These are phyloP conservation scores for Lerema accius DNA, from an alignment of 1,140 invertebrate genomes.

Conservation along the genomic window DNA sequence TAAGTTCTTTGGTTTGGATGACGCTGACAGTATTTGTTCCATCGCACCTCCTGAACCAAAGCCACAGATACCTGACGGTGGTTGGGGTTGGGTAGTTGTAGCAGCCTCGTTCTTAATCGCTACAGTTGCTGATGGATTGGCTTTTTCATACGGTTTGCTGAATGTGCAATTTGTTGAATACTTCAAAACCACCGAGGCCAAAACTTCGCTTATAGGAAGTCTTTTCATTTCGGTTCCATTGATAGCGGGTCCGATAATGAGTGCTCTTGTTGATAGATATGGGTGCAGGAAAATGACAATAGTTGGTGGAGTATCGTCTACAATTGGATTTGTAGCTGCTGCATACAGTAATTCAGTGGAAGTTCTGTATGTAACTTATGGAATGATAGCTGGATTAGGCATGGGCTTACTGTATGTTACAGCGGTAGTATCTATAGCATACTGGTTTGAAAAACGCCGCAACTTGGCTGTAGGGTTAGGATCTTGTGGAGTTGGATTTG, in stretches of 20 bases:
- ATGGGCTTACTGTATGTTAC: slow-evolving; percentile 94
- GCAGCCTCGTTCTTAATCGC: slow-evolving; percentile 92
- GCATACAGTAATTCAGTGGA: slow-evolving; percentile 88
- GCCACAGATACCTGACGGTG: slow-evolving; percentile 87
- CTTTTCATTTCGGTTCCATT: slow-evolving; percentile 95
- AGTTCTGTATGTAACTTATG: slow-evolving; percentile 92
- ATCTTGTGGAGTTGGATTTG: slow-evolving; percentile 94
- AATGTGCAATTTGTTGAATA: slow-evolving; percentile 92
- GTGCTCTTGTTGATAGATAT: slow-evolving; percentile 93
- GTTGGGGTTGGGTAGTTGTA: slow-evolving; percentile 96
- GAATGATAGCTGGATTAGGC: slow-evolving; percentile 92
- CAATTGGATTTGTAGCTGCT: slow-evolving; percentile 91
- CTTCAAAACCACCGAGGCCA: slow-evolving; percentile 90
- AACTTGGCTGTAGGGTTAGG: slow-evolving; percentile 96
- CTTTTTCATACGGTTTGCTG: slow-evolving; percentile 95
- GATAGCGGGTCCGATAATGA: slow-evolving; percentile 93
- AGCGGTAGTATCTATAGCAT: slow-evolving; percentile 95
- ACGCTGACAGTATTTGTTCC: slow-evolving; percentile 81
- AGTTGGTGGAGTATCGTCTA: slow-evolving; percentile 88
- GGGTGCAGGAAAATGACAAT: slow-evolving; percentile 94
- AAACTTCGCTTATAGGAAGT: slow-evolving; percentile 94
- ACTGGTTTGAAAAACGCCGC: slow-evolving; percentile 97
- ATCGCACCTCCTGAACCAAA: slow-evolving; percentile 66
- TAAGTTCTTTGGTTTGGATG: slow-evolving; percentile 79
- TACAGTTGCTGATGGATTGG: slow-evolving; percentile 95